Evolutionary conservation across 2,797 vertebrate species (phyloP).

Genomic region (Poeciliopsis presidionis): DNA sequence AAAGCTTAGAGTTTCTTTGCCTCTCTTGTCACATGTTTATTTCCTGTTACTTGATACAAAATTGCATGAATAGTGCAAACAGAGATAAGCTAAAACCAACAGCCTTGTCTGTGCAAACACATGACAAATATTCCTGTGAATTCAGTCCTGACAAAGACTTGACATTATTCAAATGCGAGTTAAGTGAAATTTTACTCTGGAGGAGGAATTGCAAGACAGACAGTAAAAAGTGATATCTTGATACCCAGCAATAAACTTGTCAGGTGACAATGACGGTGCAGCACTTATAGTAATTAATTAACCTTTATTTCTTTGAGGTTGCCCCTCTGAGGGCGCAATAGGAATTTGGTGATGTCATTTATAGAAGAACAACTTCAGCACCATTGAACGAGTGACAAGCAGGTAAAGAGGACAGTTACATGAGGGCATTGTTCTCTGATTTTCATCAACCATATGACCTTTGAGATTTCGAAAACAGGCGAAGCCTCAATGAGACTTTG

Average conservation of each 20-base stretch:
- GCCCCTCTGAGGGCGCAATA: constrained; percentile 12
- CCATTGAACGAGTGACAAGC: constrained; percentile 24
- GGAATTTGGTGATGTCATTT: constrained; percentile 33
- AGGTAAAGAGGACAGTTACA: constrained; percentile 44
- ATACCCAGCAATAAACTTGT: constrained; percentile 34
- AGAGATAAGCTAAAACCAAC: constrained; percentile 3
- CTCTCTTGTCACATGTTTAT: constrained; percentile 9
- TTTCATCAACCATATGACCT: constrained; percentile 53
- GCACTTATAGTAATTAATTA: constrained; percentile 35
- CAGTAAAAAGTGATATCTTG: constrained; percentile 19
- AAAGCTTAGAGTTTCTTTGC: constrained; percentile 4
- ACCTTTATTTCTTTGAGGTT: constrained; percentile 34
- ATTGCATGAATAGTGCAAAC: constrained; percentile 19
- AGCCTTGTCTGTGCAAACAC: neutral
- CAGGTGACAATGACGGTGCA: constrained; percentile 16
- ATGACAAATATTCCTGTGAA: constrained; percentile 1
- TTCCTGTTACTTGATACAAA: constrained; percentile 12
- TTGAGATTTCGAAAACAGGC: constrained; percentile 43
- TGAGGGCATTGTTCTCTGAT: constrained; percentile 39
- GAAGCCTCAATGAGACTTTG: constrained; percentile 52
- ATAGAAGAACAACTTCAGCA: constrained; percentile 38
- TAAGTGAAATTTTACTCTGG: constrained; percentile 1
- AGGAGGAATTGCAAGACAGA: neutral
- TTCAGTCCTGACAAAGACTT: neutral
- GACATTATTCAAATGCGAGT: neutral